A percentile compares a stretch with the other conserved stretches of the same genome.
phyloP scores from a whole-genome alignment of 2,113 vertebrate species.

The Tiliqua scincoides region DNA sequence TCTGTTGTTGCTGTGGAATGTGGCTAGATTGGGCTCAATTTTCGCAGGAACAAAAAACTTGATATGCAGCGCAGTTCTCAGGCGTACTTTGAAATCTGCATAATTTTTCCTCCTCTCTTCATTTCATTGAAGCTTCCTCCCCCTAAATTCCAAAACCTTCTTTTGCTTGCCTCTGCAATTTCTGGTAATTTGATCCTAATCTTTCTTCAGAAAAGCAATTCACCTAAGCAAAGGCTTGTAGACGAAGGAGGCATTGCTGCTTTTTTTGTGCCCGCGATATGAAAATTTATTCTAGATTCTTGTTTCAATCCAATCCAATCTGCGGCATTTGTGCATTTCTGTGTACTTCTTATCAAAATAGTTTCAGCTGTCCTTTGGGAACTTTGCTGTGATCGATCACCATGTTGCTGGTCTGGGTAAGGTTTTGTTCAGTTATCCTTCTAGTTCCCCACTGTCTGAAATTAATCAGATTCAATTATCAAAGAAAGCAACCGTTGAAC shows the following conservation, averaged over 20 bases:
- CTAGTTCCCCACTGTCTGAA: neutral
- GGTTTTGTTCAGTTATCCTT: neutral
- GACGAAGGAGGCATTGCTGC: slow-evolving; percentile 1
- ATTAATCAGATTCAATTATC: slow-evolving; percentile 15
- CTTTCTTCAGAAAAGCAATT: slow-evolving; percentile 49
- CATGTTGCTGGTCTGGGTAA: neutral
- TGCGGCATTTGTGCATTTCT: neutral
- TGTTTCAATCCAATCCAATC: slow-evolving; percentile 20
- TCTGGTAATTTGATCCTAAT: slow-evolving; percentile 37
- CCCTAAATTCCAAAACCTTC: slow-evolving; percentile 15
- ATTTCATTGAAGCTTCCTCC: slow-evolving; percentile 15
- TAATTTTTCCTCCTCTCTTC: neutral
- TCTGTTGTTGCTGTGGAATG: neutral
- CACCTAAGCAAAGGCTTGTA: slow-evolving; percentile 24
- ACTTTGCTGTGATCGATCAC: slow-evolving; percentile 1
- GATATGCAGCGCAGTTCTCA: neutral
- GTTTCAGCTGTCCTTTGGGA: neutral
- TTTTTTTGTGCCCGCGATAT: slow-evolving; percentile 23
- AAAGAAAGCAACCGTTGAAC: neutral
- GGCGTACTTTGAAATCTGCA: neutral
- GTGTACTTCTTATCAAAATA: slow-evolving; percentile 7
- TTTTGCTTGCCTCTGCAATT: slow-evolving; percentile 20
- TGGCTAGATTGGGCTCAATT: neutral
- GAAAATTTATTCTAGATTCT: slow-evolving; percentile 33
- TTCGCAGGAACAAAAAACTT: slow-evolving; percentile 20